Evolutionary conservation across 2,888 invertebrate species (phyloP).

Genomic region (Cybosia mesomella): DNA sequence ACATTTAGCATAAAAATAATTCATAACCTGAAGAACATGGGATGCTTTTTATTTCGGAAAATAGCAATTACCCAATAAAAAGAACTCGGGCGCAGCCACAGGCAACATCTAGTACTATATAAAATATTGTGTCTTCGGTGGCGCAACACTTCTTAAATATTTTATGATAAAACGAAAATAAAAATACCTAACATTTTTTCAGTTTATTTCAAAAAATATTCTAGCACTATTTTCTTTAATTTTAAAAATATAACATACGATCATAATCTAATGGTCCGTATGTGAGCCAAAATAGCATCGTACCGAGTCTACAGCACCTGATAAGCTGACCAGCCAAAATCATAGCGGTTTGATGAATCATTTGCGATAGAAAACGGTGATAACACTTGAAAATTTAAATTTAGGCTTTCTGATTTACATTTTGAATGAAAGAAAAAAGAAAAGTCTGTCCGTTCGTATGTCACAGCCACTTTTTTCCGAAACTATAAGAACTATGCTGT

Average conservation of each 20-base stretch:
- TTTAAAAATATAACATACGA: not conserved
- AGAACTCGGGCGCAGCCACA: not conserved
- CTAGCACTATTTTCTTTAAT: constrained; percentile 3
- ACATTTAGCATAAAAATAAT: not conserved
- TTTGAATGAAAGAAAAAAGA: no score
- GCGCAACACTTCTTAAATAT: not conserved
- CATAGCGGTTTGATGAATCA: not conserved
- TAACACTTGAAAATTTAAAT: no score
- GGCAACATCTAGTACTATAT: not conserved
- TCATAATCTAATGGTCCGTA: not conserved
- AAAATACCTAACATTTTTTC: constrained; percentile 4
- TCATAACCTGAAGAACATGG: not conserved
- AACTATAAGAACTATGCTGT: no score
- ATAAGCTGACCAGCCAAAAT: not conserved
- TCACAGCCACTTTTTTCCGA: no score
- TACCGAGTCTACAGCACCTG: not conserved
- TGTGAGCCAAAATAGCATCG: not conserved
- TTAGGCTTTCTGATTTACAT: not conserved
- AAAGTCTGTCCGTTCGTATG: no score
- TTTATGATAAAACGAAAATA: not conserved
- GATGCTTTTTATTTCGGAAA: not conserved
- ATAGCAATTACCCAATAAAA: not conserved
- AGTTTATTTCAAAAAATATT: not conserved
- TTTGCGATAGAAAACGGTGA: not conserved
- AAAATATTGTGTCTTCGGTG: constrained; percentile 4